Evolutionary conservation across 2,797 vertebrate genomes (phyloP).

Genomic region (Hippoglossus hippoglossus): DNA sequence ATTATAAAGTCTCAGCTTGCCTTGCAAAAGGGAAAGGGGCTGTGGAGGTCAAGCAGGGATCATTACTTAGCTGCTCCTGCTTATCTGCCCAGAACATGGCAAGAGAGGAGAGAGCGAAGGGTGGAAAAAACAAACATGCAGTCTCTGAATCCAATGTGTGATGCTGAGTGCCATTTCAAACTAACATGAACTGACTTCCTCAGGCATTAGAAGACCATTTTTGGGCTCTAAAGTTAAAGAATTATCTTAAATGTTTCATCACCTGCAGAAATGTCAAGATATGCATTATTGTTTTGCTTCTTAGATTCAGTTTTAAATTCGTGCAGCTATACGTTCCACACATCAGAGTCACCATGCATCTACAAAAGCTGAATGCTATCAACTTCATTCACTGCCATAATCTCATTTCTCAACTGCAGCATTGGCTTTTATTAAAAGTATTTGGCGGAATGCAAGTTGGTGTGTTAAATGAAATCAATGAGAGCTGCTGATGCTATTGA

Average conservation of each 20-base stretch:
- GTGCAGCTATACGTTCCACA: conserved; percentile 1
- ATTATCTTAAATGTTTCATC: neutral
- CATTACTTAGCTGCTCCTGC: conserved; percentile 35
- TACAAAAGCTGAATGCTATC: neutral
- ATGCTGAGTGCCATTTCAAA: neutral
- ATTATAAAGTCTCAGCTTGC: conserved; percentile 20
- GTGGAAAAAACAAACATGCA: neutral
- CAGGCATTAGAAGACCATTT: too few species aligned
- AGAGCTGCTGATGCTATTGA: neutral
- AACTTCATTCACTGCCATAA: conserved; percentile 4
- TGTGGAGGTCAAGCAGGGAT: conserved; percentile 44
- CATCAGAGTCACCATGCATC: conserved; percentile 6
- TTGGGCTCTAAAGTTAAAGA: too few species aligned
- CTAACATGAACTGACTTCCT: neutral
- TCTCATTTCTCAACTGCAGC: conserved; percentile 10
- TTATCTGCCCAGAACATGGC: neutral
- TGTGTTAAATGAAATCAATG: conserved; percentile 15
- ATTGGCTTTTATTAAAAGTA: conserved; percentile 25
- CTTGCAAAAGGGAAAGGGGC: conserved; percentile 1
- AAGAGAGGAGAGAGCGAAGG: neutral
- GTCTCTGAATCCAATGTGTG: neutral
- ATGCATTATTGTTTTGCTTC: neutral
- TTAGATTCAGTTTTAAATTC: conserved; percentile 14
- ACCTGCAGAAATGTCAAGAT: neutral
- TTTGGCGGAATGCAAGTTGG: neutral